These are phyloP conservation scores for Campoplex nolae DNA, from an alignment of 2,888 invertebrate genomes.

Conservation along the genomic window DNA sequence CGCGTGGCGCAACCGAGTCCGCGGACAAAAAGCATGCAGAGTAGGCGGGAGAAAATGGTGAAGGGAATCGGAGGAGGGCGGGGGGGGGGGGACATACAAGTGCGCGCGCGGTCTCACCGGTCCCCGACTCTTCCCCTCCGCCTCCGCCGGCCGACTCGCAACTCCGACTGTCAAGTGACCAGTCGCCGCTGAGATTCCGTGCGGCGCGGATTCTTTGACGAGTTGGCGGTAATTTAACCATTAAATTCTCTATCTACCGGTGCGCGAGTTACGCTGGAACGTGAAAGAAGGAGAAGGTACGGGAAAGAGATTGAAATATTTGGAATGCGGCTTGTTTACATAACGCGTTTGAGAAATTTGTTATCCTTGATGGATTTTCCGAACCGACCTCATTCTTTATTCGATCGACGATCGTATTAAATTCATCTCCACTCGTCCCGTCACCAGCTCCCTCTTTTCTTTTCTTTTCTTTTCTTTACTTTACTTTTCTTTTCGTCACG, in stretches of 20 bases:
- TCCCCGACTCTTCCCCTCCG: slow-evolving; percentile 15
- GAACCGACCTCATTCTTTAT: background rate
- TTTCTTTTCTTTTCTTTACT: background rate
- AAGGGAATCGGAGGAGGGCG: background rate
- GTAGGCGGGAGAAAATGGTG: background rate
- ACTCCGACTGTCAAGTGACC: slow-evolving; percentile 68
- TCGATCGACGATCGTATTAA: background rate
- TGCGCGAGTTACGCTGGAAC: background rate
- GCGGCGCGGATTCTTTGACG: slow-evolving; percentile 28
- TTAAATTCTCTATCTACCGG: background rate
- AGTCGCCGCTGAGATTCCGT: slow-evolving; percentile 75
- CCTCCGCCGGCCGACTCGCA: too few relatives aligned
- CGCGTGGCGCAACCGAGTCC: background rate
- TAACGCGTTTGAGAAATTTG: slow-evolving; percentile 7
- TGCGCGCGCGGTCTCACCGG: slow-evolving; percentile 69
- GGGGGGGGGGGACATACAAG: slow-evolving; percentile 61
- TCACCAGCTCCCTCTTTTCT: background rate
- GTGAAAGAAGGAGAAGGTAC: background rate
- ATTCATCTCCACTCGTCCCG: background rate
- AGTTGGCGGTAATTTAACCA: too few relatives aligned
- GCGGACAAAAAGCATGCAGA: background rate
- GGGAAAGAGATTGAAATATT: background rate
- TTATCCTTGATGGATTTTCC: background rate
- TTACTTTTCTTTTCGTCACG: background rate
- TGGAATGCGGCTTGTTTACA: slow-evolving; percentile 10